Percentiles rank a stretch among this genome's conserved stretches.
Evolutionary conservation across 2,113 vertebrate genomes (phyloP).

Genomic region (Callochromis pleurospilus): DNA sequence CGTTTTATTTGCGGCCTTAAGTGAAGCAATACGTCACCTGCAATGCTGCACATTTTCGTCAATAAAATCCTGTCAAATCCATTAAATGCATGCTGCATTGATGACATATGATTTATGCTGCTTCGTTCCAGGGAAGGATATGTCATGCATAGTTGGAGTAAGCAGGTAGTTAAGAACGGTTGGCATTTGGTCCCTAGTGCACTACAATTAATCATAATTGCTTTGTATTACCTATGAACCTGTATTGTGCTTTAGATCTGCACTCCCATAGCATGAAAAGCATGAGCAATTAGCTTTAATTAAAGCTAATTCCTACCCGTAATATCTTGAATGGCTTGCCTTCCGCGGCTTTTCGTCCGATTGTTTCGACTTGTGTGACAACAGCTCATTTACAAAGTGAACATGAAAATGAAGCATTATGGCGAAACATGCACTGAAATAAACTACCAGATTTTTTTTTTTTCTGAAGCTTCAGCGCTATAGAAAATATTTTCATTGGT

Average conservation of each 20-base stretch:
- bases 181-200: background rate
- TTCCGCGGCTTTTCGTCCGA: background rate
- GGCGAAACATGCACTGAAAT: background rate
- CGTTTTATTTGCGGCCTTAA: constrained; percentile 62
- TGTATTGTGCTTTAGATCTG: background rate
- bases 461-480: background rate
- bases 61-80: constrained; percentile 62
- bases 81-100: constrained; percentile 37
- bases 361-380: background rate
- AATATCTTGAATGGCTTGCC: constrained; percentile 29
- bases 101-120: constrained; percentile 42
- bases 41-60: constrained; percentile 49
- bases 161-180: background rate
- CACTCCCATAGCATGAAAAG: constrained; percentile 11
- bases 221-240: background rate
- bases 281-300: constrained; percentile 36
- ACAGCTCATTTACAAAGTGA: background rate
- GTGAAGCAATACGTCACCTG: constrained; percentile 62
- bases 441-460: background rate
- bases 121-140: constrained; percentile 4
- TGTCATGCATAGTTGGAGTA: background rate
- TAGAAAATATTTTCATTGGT: constrained; percentile 29
- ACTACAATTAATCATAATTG: constrained; percentile 6
- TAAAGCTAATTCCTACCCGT: constrained; percentile 35
- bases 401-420: background rate